Evolutionary conservation across 1,140 invertebrate species (phyloP).

Genomic region (Calosoma granatense): DNA sequence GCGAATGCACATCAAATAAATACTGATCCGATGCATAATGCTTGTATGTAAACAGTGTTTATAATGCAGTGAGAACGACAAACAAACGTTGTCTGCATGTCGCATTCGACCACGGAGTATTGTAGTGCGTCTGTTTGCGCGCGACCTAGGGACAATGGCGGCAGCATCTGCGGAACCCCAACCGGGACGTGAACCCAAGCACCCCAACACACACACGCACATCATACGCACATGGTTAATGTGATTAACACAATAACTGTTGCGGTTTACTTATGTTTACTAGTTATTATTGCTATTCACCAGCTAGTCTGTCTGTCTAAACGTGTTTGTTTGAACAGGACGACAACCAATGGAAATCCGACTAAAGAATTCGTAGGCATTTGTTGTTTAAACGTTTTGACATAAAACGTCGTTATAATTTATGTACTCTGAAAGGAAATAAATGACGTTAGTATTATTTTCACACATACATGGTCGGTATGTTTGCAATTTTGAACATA

Average conservation of each 20-base stretch:
- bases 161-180: not conserved
- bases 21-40: conserved; percentile 18
- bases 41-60: conserved; percentile 24
- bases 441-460: no score
- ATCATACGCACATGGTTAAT: no score
- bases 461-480: no score
- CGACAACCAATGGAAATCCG: no score
- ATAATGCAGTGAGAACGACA: conserved; percentile 26
- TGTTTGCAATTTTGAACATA: no score
- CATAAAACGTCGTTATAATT: not conserved
- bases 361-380: no score
- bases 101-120: not conserved
- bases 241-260: not conserved
- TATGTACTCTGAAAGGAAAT: not conserved
- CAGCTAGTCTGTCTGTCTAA: not conserved
- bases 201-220: not conserved
- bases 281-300: not conserved
- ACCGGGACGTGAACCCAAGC: no score
- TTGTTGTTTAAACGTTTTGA: not conserved
- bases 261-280: not conserved
- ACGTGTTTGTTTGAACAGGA: not conserved
- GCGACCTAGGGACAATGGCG: not conserved
- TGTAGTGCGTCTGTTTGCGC: not conserved
- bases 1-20: conserved; percentile 16
- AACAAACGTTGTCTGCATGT: conserved; percentile 17